phyloP scores from a whole-genome alignment of 1,140 invertebrate species.

The Platyscapa corneri region DNA sequence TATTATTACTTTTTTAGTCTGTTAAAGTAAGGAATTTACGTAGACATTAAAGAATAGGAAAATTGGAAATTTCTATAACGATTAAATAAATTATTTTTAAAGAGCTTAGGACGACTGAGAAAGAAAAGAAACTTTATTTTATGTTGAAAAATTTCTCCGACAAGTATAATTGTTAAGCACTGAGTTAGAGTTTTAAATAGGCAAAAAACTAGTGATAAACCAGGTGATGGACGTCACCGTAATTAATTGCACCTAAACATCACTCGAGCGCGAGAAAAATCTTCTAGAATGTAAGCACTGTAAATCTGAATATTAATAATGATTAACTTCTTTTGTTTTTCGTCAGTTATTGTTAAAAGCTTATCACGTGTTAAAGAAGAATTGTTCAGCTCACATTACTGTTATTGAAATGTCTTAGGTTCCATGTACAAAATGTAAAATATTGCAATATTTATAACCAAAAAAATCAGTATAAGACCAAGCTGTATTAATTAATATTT shows the following conservation, averaged over 20 bases:
- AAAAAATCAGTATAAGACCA: constrained; percentile 1
- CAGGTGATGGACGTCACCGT: background rate
- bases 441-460: background rate
- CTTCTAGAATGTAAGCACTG: constrained; percentile 30
- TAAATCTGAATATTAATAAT: constrained; percentile 30
- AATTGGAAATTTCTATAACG: no score
- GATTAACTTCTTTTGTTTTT: background rate
- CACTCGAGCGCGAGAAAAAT: constrained; percentile 16
- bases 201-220: background rate
- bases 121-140: no score
- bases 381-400: background rate
- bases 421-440: no score
- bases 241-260: constrained; percentile 35
- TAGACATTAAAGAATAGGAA: no score
- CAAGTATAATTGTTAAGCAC: background rate
- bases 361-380: background rate
- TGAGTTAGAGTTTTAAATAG: background rate
- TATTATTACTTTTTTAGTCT: no score
- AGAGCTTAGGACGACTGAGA: no score
- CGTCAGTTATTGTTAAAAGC: background rate
- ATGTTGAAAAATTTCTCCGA: background rate
- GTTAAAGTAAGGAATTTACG: no score
- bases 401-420: no score
- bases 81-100: no score
- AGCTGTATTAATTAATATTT: constrained; percentile 30